These are phyloP conservation scores for Drosophila triauraria DNA, from an alignment of 1,140 invertebrate genomes.

Conservation along the genomic window DNA sequence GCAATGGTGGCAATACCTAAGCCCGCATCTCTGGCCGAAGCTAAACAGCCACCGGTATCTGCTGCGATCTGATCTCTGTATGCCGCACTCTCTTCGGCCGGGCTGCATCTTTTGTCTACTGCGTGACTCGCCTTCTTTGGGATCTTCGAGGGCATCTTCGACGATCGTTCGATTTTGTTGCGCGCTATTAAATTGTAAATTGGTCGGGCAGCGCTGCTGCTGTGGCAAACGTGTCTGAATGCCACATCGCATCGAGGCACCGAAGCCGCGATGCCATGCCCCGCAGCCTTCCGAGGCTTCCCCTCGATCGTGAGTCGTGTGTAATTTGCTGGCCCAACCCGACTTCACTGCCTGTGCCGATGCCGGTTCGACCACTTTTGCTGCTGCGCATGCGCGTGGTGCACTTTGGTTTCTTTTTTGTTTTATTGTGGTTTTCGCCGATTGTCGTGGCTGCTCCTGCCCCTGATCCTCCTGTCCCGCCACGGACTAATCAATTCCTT, in stretches of 20 bases:
- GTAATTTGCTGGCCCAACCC: constrained; percentile 70
- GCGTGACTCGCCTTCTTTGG: constrained; percentile 14
- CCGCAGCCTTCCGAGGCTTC: constrained; percentile 7
- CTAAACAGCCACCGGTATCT: constrained; percentile 7
- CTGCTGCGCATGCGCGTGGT: constrained; percentile 41
- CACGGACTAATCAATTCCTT: constrained; percentile 69
- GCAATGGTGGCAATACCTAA: constrained; percentile 1
- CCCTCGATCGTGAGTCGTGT: constrained; percentile 67
- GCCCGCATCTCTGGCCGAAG: constrained; percentile 7
- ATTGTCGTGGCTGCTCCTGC: constrained; percentile 24
- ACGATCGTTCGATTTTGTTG: constrained; percentile 79
- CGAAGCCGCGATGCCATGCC: not conserved
- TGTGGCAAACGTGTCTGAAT: constrained; percentile 79
- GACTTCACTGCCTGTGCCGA: constrained; percentile 1
- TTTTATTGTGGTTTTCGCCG: constrained; percentile 58
- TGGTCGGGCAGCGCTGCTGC: constrained; percentile 72
- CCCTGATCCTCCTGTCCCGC: not conserved
- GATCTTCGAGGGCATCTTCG: constrained; percentile 33
- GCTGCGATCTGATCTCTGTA: constrained; percentile 20
- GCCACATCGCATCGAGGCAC: constrained; percentile 51
- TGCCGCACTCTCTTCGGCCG: constrained; percentile 3
- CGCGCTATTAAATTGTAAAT: constrained; percentile 83
- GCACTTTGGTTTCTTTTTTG: constrained; percentile 51
- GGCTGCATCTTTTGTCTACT: constrained; percentile 20
- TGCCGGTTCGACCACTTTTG: constrained; percentile 25